phyloP scores from a whole-genome alignment of 2,888 invertebrate genomes.

The Andrena fulva region DNA sequence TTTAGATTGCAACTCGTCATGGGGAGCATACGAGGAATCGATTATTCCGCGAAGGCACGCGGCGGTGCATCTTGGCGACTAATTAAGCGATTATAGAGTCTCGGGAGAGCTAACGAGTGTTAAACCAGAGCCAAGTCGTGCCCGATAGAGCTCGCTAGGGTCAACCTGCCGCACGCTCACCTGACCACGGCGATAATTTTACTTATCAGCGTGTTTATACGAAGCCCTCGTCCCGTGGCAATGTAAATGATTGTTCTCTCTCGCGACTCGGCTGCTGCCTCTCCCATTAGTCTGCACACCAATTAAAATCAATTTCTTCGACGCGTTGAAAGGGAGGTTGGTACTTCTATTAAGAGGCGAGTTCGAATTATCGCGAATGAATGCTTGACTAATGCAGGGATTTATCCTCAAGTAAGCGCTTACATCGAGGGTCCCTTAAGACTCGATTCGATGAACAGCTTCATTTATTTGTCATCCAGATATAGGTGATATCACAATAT shows the following conservation, averaged over 20 bases:
- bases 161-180: constrained; percentile 61
- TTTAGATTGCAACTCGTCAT: constrained; percentile 38
- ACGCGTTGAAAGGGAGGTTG: constrained; percentile 18
- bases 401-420: not conserved
- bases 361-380: not conserved
- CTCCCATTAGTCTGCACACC: constrained; percentile 17
- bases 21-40: constrained; percentile 51
- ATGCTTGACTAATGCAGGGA: not conserved
- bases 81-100: constrained; percentile 72
- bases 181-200: constrained; percentile 62
- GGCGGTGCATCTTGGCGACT: constrained; percentile 60
- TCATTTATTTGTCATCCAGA: too few relatives aligned
- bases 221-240: constrained; percentile 20
- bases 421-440: too few relatives aligned
- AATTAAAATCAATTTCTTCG: constrained; percentile 50
- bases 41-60: constrained; percentile 60
- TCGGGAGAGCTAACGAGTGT: constrained; percentile 68
- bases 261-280: not conserved
- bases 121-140: constrained; percentile 70
- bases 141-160: constrained; percentile 52
- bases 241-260: constrained; percentile 28
- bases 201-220: constrained; percentile 59
- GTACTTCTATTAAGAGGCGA: not conserved
- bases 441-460: too few relatives aligned
- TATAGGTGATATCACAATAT: too few relatives aligned